Evolutionary conservation across 2,888 invertebrate species (phyloP).

Genomic region (Hirtodrosophila confusa): DNA sequence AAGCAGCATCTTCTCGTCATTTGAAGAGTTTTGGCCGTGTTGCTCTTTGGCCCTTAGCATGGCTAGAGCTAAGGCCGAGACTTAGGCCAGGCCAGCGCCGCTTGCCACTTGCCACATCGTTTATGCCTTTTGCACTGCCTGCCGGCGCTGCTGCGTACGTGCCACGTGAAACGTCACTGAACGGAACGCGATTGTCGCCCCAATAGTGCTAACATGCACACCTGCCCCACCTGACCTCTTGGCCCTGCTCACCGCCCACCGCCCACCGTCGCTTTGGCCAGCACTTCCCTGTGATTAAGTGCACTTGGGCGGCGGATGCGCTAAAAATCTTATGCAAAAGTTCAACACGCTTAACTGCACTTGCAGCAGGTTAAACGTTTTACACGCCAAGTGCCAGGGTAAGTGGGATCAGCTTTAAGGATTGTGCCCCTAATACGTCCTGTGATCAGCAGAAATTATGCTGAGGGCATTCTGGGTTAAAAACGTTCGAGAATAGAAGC

Average conservation of each 20-base stretch:
- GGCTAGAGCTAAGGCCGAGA: not conserved
- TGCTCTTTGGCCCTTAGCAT: conserved; percentile 45
- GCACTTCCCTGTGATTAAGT: conserved; percentile 58
- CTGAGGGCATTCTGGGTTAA: too few species aligned
- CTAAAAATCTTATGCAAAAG: conserved; percentile 52
- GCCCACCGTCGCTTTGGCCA: conserved; percentile 3
- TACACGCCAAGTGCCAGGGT: conserved; percentile 1
- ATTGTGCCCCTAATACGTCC: not conserved
- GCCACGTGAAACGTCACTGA: conserved; percentile 17
- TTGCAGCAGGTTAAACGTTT: conserved; percentile 56
- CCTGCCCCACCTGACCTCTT: not conserved
- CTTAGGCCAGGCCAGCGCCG: conserved; percentile 15
- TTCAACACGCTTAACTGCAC: conserved; percentile 60
- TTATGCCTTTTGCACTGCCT: conserved; percentile 57
- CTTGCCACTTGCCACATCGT: conserved; percentile 71
- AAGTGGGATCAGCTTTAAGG: conserved; percentile 6
- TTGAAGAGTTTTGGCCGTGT: conserved; percentile 58
- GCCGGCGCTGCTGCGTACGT: conserved; percentile 54
- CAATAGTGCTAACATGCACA: conserved; percentile 46
- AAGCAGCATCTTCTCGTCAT: conserved; percentile 77
- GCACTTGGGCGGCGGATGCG: conserved; percentile 57
- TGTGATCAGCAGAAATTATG: too few species aligned
- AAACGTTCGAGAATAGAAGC: too few species aligned
- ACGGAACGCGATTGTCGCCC: conserved; percentile 35
- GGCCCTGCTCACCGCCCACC: not conserved